Percentiles rank a stretch among this genome's conserved stretches.
These are phyloP conservation scores for Sandelia bainsii DNA, from an alignment of 2,797 vertebrate species.

Conservation along the genomic window DNA sequence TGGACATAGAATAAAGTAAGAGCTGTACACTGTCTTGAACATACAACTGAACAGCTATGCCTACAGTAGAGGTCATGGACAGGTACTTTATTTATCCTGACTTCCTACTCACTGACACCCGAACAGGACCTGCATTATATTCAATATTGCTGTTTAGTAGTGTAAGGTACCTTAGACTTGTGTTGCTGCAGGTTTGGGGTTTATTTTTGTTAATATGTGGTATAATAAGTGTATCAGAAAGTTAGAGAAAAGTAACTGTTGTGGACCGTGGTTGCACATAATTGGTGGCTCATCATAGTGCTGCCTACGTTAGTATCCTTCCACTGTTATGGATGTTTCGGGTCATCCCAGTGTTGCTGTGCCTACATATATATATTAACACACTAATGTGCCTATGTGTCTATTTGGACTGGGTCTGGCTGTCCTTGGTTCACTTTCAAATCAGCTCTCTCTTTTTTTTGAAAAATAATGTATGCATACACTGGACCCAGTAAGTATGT, in stretches of 20 bases:
- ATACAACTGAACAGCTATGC: background rate
- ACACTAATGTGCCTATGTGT: too few relatives aligned
- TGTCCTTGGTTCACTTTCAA: background rate
- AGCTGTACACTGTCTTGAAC: background rate
- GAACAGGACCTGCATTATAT: background rate
- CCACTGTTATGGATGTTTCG: background rate
- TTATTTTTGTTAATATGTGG: too few relatives aligned
- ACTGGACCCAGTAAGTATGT: background rate
- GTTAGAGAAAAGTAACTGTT: too few relatives aligned
- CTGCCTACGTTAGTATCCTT: constrained; percentile 1
- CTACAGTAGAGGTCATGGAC: constrained; percentile 7
- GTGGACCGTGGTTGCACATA: background rate
- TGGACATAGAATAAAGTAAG: background rate
- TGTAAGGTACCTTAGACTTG: too few relatives aligned
- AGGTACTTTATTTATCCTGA: background rate
- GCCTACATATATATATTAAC: too few relatives aligned
- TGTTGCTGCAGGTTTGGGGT: too few relatives aligned
- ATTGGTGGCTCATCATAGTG: background rate
- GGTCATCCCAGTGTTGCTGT: background rate
- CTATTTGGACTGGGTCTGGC: background rate
- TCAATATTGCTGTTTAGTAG: too few relatives aligned
- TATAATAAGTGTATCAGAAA: too few relatives aligned
- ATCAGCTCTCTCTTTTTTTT: too few relatives aligned
- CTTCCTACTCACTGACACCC: background rate
- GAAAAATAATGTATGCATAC: too few relatives aligned